Evolutionary conservation across 2,113 vertebrate genomes (phyloP), one percentile per base, ranked within the genome.

Genomic region (Hyla sarda): DNA sequence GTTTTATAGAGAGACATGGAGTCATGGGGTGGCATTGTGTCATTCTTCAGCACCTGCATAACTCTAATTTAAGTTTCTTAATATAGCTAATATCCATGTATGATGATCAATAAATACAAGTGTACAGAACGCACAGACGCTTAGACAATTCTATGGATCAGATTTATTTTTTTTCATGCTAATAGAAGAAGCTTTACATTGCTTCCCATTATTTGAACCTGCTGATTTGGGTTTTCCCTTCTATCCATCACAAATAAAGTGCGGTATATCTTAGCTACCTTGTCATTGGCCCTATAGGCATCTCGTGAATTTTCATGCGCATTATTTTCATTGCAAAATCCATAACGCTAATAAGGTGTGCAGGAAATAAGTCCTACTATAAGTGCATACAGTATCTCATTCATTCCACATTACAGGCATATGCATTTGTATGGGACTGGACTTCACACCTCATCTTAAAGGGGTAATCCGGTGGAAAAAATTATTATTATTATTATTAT

Each of bases 271-370:
- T 78, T n/a, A 37, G 1, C 41, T 11, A 30, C 6, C 34, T 13
- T 32, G 17, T 37, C 5, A 19, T 32, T 19, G 65, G 65, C 21
- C 17, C 67, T 30, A 12, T 10, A 19, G 12, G 48, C 47, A 2
- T 73, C 0, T 16, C 17, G 8, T 78, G 19, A 32, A 78, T 81
- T n/a, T 81, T 62, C 16, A 25, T 32, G 56, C 62, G 54, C 37
- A 80, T 80, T 80, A 10, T 60, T 41, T 37, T 80, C 37, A 45
- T 62, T 25, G 32, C 41, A 41, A 80, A 62, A 80, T 80, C 54
- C 17, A 60, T 80, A 41, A 45, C 25, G 34, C 54, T 25, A 32
- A 81, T 47, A 16, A 28, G n/a, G 32, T 7, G 23, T 19, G 17
- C 77, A 45, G 56, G 62, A 62, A 80, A 80, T 80, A 9, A 52